Base-by-base conservation (phyloP, 2,888 invertebrate genomes). In the Resseliella maxima region DNA sequence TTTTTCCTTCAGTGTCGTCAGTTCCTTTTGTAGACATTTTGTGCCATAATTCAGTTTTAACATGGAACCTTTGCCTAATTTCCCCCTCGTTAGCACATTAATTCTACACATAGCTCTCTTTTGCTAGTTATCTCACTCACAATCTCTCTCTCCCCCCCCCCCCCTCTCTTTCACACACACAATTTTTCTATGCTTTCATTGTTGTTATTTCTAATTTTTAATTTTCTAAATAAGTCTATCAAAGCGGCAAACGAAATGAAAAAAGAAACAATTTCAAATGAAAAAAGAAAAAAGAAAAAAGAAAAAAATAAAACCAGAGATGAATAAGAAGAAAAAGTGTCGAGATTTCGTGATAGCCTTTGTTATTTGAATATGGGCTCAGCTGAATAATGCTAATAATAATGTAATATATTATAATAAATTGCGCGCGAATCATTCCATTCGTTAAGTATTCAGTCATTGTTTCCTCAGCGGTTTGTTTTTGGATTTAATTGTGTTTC, bases 381-480 rank as follows among this genome's bases (percentile, higher is more conserved):
- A 59, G 59, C 59, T 59, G 18, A 59, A 59, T 59, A 59, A 59
- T 59, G 59, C 24, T 24, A 59, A 59, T 24, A 59, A 59, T 59
- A n/a, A 59, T 59, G 59, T 59, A 59, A 59, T 59, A 59, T 59
- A 59, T 59, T 59, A 24, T 59, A 59, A 24, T 59, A 24, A 59
- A 59, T 59, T n/a, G 59, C 27, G 59, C 24, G 59, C 59, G 59
- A 59, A 59, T 24, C 27, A 59, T 59, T 59, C 59, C 59, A 59
- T 59, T 59, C 59, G 59, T 24, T 59, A 6, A 27, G 10, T 59
- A 59, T 59, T 59, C 59, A n/a, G n/a, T 59, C 27, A 59, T 59
- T 59, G 59, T 59, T 59, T 59, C 59, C 3, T 59, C 12, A 8
- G 27, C 27, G 59, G 59, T 24, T 59, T n/a, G n/a, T n/a, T 6